Percentiles rank a stretch among this genome's conserved stretches.
Evolutionary conservation across 2,797 vertebrate species (phyloP).

Genomic region (Poeciliopsis presidionis): DNA sequence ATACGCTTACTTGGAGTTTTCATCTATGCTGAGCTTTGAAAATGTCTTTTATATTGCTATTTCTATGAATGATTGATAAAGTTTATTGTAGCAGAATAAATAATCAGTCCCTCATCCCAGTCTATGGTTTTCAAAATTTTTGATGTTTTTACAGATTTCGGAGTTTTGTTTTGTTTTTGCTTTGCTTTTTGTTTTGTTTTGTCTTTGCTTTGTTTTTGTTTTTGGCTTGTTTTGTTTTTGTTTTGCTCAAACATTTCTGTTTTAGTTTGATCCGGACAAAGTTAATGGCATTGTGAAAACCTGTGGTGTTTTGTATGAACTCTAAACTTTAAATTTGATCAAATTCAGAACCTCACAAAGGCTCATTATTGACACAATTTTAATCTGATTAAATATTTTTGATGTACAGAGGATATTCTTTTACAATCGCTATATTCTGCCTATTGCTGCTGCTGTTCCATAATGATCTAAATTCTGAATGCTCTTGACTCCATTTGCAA

Average conservation of each 20-base stretch:
- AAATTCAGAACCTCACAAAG: background rate
- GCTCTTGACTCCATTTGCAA: conserved; percentile 1
- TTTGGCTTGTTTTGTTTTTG: no score
- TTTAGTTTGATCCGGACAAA: background rate
- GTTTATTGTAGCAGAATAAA: background rate
- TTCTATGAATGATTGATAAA: background rate
- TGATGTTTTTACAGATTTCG: background rate
- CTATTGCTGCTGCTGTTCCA: background rate
- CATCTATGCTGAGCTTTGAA: background rate
- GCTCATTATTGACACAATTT: background rate
- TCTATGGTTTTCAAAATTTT: background rate
- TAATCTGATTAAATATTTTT: background rate
- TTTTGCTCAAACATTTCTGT: background rate
- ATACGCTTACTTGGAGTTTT: background rate
- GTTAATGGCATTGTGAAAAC: background rate
- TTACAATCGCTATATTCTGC: background rate
- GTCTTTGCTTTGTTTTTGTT: no score
- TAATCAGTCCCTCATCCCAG: background rate
- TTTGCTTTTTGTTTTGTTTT: no score
- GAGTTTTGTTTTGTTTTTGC: background rate
- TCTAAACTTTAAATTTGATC: background rate
- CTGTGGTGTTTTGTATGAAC: background rate
- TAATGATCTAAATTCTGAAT: background rate
- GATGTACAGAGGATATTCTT: background rate
- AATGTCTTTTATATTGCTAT: background rate